Evolutionary conservation across 2,888 invertebrate genomes (phyloP).

Genomic region (Vanessa cardui): DNA sequence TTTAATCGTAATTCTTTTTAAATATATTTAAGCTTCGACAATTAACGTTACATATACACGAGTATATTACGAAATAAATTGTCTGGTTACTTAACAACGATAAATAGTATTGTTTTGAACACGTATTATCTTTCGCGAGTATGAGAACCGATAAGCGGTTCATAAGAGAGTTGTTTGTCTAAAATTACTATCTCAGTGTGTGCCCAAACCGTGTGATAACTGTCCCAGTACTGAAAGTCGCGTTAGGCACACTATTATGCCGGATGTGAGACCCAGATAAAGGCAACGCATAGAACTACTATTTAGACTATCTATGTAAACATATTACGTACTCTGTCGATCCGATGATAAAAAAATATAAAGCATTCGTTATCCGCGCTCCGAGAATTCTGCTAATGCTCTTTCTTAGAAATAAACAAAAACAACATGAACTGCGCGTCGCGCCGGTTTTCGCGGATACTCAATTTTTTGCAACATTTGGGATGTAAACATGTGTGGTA

Average conservation of each 20-base stretch:
- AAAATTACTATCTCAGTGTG: slow-evolving; percentile 60
- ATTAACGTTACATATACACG: slow-evolving; percentile 36
- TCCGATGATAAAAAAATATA: slow-evolving; percentile 32
- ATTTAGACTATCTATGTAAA: slow-evolving; percentile 25
- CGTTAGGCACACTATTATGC: slow-evolving; percentile 56
- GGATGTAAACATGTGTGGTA: slow-evolving; percentile 34
- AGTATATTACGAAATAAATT: slow-evolving; percentile 53
- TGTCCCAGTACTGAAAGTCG: slow-evolving; percentile 21
- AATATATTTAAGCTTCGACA: slow-evolving; percentile 41
- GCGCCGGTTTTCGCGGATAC: slow-evolving; percentile 30
- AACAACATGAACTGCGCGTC: slow-evolving; percentile 26
- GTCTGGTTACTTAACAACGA: slow-evolving; percentile 56
- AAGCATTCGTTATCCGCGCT: slow-evolving; percentile 26
- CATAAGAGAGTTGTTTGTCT: slow-evolving; percentile 63
- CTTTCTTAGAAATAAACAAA: slow-evolving; percentile 41
- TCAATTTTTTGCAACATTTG: slow-evolving; percentile 32
- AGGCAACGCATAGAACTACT: slow-evolving; percentile 50
- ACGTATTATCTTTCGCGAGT: slow-evolving; percentile 61
- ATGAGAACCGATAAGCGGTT: slow-evolving; percentile 60
- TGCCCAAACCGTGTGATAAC: slow-evolving; percentile 39
- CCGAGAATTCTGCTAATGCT: slow-evolving; percentile 30
- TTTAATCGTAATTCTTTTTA: slow-evolving; percentile 44
- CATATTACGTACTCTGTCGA: slow-evolving; percentile 24
- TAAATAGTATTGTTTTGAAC: slow-evolving; percentile 63
- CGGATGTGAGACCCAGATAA: slow-evolving; percentile 77